Evolutionary conservation across 2,797 vertebrate genomes (phyloP), one percentile per base, ranked within the genome.

Genomic region (Cynodonichthys magdalenae): DNA sequence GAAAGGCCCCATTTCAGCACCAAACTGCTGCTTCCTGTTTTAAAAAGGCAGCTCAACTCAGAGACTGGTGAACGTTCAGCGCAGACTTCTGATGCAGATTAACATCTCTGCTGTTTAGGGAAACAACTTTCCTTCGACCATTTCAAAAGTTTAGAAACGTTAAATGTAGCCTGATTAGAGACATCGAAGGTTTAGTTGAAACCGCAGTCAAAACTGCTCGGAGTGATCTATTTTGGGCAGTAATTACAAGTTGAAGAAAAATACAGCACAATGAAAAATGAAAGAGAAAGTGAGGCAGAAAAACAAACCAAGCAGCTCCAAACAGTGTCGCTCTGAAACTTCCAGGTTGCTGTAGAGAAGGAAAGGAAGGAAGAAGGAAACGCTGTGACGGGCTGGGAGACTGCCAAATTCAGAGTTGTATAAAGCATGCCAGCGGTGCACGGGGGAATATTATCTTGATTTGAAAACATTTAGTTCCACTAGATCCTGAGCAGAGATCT

Each of bases 381-480:
- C 62, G 64, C 39, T 77, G 86, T 86, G 83, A 85, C 49, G 11
- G 60, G 54, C 44, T 85, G 86, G 81, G 79, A 3, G 63, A 10
- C 66, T 55, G 84, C 87, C 83, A 83, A 57, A 50, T 27, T 42
- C 56, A 1, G 75, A 63, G 59, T 68, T 75, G 77, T 69, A 79
- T 80, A 81, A 89, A 87, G 81, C 88, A 89, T 89, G 86, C 81
- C 83, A 87, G 88, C 83, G 75, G 86, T 85, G 88, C 90, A 88
- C 80, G 69, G 71, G 87, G 88, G 89, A 88, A 89, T 88, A 90
- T 78, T 89, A 91, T 91, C 90, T 90, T 85, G 89, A 90, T 90
- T 82, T 88, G 77, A 91, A 92, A 92, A 86, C 89, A 90, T 92
- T 90, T 91, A 89, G 86, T 91, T 92, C 87, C 88, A 91, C 80